Evolutionary conservation across 2,113 vertebrate genomes (phyloP).

Genomic region (Myanophis thanlyinensis): DNA sequence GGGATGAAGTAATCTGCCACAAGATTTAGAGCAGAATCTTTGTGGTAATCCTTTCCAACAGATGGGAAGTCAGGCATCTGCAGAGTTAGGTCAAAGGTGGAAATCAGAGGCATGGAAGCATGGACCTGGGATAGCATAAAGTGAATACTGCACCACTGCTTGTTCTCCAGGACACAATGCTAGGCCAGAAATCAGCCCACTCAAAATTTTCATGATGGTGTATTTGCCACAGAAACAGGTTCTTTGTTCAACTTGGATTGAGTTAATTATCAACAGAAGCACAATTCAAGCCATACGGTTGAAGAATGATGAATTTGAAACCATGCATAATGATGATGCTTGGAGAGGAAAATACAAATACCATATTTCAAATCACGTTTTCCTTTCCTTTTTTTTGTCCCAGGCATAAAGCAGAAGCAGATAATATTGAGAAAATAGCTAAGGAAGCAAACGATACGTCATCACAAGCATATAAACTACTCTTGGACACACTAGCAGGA

Average conservation of each 20-base stretch:
- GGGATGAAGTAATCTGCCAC: not conserved
- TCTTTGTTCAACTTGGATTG: not conserved
- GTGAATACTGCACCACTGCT: not conserved
- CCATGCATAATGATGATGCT: not conserved
- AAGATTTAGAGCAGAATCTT: not conserved
- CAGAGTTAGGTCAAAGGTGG: not conserved
- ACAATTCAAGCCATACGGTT: not conserved
- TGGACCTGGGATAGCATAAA: not conserved
- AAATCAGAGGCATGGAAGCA: not conserved
- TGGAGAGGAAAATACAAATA: not conserved
- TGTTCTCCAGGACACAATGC: not conserved
- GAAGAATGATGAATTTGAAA: not conserved
- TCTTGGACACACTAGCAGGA: constrained; percentile 85
- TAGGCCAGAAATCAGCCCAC: not conserved
- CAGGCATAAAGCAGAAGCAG: constrained; percentile 93
- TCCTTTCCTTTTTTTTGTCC: not conserved
- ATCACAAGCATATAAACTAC: constrained; percentile 85
- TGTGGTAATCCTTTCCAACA: not conserved
- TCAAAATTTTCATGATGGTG: not conserved
- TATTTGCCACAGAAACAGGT: not conserved
- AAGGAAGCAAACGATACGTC: constrained; percentile 93
- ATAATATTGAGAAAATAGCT: constrained; percentile 89
- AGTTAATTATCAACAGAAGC: not conserved
- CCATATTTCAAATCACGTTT: constrained; percentile 30
- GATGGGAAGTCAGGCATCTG: not conserved